Evolutionary conservation across 2,113 vertebrate genomes (phyloP).

Genomic region (Corythoichthys intestinalis): DNA sequence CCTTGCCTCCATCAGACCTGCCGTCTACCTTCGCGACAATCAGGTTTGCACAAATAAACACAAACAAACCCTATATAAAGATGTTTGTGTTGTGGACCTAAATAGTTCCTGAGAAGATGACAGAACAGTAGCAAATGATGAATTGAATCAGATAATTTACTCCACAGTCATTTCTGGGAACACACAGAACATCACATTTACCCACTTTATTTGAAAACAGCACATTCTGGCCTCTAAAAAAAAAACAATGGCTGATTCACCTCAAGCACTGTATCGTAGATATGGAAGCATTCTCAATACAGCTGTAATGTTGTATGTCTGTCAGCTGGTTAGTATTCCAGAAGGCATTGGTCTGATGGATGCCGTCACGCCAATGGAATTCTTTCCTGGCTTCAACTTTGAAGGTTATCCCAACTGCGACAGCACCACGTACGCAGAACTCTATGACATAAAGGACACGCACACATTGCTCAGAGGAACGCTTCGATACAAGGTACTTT

Average conservation of each 20-base stretch:
- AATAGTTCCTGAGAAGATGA: no score
- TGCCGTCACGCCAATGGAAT: constrained; percentile 78
- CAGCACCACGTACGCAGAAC: constrained; percentile 85
- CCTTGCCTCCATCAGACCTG: constrained; percentile 84
- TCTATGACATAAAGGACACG: constrained; percentile 85
- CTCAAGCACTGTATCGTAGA: no score
- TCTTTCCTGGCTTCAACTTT: constrained; percentile 88
- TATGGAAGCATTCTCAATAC: no score
- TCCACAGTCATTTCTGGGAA: no score
- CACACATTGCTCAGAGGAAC: constrained; percentile 90
- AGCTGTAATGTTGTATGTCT: background rate
- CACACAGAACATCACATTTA: no score
- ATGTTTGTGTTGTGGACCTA: no score
- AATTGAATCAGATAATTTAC: no score
- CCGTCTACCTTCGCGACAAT: constrained; percentile 81
- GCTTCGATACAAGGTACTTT: constrained; percentile 83
- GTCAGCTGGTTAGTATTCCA: constrained; percentile 73
- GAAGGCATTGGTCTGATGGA: constrained; percentile 84
- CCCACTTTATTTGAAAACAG: no score
- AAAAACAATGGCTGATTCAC: no score
- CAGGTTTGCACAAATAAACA: constrained; percentile 70
- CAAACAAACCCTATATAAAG: no score
- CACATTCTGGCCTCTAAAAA: no score
- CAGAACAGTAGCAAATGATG: no score
- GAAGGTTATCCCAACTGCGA: constrained; percentile 95